Base-by-base conservation (phyloP, 1,140 invertebrate genomes). In the Anastatus disparis region DNA sequence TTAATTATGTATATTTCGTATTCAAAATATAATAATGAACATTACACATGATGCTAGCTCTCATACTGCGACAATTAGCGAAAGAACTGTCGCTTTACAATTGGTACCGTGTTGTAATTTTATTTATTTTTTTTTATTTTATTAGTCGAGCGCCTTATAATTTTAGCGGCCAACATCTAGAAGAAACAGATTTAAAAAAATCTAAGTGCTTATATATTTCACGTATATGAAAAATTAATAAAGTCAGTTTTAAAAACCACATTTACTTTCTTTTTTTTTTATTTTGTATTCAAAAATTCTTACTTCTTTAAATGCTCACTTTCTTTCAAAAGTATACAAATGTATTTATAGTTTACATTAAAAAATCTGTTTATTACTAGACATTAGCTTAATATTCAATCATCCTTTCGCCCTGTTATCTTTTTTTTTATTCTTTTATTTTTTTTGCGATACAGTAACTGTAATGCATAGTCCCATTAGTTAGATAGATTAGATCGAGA, bases 1-100 rank as follows among this genome's bases (percentile, higher is more conserved):
- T 53, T 70, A 70, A 70, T 65, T 65, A 65, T 71, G 46, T 71
- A 66, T 82, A 83, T 82, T 84, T 84, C 80, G 82, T 83, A 83
- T 83, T 83, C 82, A 83, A 83, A 83, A 83, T 84, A 83, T 82
- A 83, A 83, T 83, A 83, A 84, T 82, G 77, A 84, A 84, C 82
- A 84, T 82, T 82, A 84, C 80, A 82, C 80, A 80, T 80, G 78
- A 81, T 81, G 80, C 79, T 79, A 80, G 78, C 77, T 81, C 78
- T 74, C 71, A 79, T 77, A 76, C 72, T 56, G 75, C 74, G 76
- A 78, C 79, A 79, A 76, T 78, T 74, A 78, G 78, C 75, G 74
- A 78, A 75, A 52, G 31, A 48, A 66, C 62, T 46, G 38, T 63
- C 56, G 26, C 48, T 66, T n/a, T 64, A 56, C 61, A 65, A n/a